Percentiles rank a stretch among this genome's conserved stretches.
These are phyloP conservation scores for Phylloscopus whistleri DNA, from an alignment of 2,113 vertebrate species.

Conservation along the genomic window DNA sequence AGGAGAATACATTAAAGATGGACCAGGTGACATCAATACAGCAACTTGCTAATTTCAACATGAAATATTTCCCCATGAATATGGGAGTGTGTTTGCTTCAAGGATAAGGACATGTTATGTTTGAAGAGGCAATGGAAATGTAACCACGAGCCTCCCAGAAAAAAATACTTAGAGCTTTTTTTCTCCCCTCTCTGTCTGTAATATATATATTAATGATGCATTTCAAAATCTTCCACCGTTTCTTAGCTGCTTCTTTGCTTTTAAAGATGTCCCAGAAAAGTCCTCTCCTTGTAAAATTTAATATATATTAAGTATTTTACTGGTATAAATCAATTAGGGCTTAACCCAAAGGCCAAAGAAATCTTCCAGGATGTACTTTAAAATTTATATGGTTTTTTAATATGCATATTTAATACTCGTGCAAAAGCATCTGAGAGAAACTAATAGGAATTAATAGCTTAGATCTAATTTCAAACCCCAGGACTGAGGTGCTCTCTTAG, in stretches of 20 bases:
- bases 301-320: background rate
- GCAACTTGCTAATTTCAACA: background rate
- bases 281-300: background rate
- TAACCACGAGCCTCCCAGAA: background rate
- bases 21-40: slow-evolving; percentile 8
- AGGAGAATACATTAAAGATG: background rate
- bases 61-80: background rate
- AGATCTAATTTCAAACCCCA: background rate
- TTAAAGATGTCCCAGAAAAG: background rate
- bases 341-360: slow-evolving; percentile 33
- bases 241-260: background rate
- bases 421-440: slow-evolving; percentile 8
- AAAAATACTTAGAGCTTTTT: background rate
- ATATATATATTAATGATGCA: background rate
- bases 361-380: slow-evolving; percentile 3
- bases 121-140: background rate
- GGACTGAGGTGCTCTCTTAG: background rate
- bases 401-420: background rate
- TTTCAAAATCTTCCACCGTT: background rate
- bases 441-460: slow-evolving; percentile 22
- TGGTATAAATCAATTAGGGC: background rate
- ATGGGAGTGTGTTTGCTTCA: background rate
- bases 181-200: background rate
- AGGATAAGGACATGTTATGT: background rate
- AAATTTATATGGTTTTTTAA: slow-evolving; percentile 17